Base-by-base conservation (phyloP, 1,140 invertebrate genomes). In the Cephus cinctus region DNA sequence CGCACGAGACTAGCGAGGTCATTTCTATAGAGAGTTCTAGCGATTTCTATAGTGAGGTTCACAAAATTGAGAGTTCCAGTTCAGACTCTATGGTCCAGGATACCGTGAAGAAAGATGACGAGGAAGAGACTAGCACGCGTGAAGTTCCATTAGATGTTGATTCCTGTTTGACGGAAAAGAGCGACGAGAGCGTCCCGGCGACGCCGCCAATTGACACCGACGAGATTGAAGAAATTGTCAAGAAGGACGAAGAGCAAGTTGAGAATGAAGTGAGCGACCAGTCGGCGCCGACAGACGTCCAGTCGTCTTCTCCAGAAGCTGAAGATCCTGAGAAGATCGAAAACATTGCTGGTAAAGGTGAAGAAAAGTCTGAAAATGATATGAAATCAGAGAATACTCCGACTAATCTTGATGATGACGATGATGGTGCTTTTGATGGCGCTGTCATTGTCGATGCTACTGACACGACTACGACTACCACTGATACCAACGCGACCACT, bases 21-120 rank as follows among this genome's bases (percentile, higher is more conserved):
- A 49, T 69, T 25, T 72, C 69, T 5, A 67, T 69, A 8, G 71
- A 69, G 36, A 76, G 63, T 35, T 68, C 71, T 1, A 71, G 57
- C 49, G 79, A 81, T 40, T 61, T 78, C 20, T 78, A 75, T 43
- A 80, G 77, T 56, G 77, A 81, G 42, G 69, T 73, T 6, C 61
- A 62, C 2, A 75, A 76, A 40, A 52, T 61, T 18, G 63, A 71
- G 31, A 66, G 58, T 25, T 64, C 64, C 0, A 67, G 59, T 45
- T 57, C 59, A 0, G 65, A 74, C 12, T 66, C 67, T 4, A 36
- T 66, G 19, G 41, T 47, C n/a, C 59, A 63, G n/a, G 61, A 71
- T 0, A 39, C n/a, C 8, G 8, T 31, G 15, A 66, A 57, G 30
- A 64, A 56, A 2, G 64, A 66, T 5, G 55, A 63, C 15, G 54